Evolutionary conservation across 2,888 invertebrate genomes (phyloP), one percentile per base, ranked within the genome.

Genomic region (Abrostola tripartita): DNA sequence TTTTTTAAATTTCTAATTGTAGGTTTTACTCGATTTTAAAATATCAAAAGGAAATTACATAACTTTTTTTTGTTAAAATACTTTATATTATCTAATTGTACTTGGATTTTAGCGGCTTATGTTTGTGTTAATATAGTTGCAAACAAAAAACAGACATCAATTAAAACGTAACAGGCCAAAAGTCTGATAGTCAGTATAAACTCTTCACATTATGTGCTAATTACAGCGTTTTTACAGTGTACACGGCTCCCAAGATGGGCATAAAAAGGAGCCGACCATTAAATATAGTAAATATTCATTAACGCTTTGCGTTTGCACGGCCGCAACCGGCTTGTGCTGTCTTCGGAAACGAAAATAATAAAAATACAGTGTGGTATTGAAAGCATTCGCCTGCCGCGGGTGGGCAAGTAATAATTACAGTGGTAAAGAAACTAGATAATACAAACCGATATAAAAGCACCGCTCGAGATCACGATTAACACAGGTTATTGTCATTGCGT

Each of bases 211-310:
- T 74, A 83, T 78, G 81, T 81, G 83, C 77, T 84, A 83, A 85
- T 85, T 83, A 74, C 77, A 71, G 57, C 0, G 66, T 78, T 79
- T 82, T 76, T 68, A 63, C 58, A 61, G 68, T 66, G 52, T 53
- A 61, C 44, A 58, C 41, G 62, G 57, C 62, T 78, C 65, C 72
- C 68, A 73, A 81, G 70, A 78, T 71, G 63, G 73, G 54, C 68
- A 69, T 74, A 79, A 81, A 84, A 83, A 84, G 81, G 74, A 59
- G 65, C 84, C 81, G 85, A 71, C 79, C 55, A 76, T 76, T 80
- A 82, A 81, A 81, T 83, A 83, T 79, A 82, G 85, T 85, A 84
- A 88, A 89, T 89, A 88, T 86, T 88, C 85, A 89, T 90, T 88
- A 86, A 69, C 76, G 79, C 76, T 78, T 75, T 74, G 70, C 73